Base-by-base conservation (phyloP, 1,140 invertebrate species). In the Drosophila rufa region DNA sequence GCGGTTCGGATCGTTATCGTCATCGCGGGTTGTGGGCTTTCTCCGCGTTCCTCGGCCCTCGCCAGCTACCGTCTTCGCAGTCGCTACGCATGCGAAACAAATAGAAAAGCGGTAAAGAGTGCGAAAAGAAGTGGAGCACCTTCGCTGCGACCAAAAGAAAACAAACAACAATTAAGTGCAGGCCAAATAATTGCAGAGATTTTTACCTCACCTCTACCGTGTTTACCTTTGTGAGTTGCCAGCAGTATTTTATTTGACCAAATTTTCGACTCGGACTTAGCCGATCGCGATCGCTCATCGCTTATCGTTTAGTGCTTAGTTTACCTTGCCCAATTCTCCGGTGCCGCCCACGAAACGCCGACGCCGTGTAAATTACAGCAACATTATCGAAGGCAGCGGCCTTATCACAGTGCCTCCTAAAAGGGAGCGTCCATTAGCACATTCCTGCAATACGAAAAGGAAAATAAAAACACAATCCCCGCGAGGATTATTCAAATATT, bases 341-440 rank as follows among this genome's bases (percentile, higher is more conserved):
- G 40, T 42, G 27, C 38, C 58, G 59, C 79, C 60, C 57, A 57
- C 56, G 70, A 79, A 81, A 57, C 78, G 62, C 66, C 70, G 53
- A 75, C 82, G 65, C 30, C 74, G 79, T 75, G 67, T 57, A 66
- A 60, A 69, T 79, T 82, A 80, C 27, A 56, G 33, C 47, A 30
- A 40, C 77, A 78, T 77, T 87, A 89, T 87, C 65, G 80, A 89
- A 55, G 19, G 19, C 19, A 19, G 75, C 47, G 60, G 65, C 64
- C 80, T 90, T 90, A 84, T 89, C 85, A 60, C 47, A 57, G 58
- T 64, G 66, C 66, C 60, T 33, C 33, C 42, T 48, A 47, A 57
- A 58, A 77, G 45, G 58, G 59, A 64, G 40, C 69, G 57, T 61
- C 71, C 84, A 89, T 89, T 89, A 90, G 84, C 84, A 66, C 80